A percentile compares a stretch with the other conserved stretches of the same genome.
These are phyloP conservation scores for Cettia cetti DNA, from an alignment of 2,113 vertebrate species.

Conservation along the genomic window DNA sequence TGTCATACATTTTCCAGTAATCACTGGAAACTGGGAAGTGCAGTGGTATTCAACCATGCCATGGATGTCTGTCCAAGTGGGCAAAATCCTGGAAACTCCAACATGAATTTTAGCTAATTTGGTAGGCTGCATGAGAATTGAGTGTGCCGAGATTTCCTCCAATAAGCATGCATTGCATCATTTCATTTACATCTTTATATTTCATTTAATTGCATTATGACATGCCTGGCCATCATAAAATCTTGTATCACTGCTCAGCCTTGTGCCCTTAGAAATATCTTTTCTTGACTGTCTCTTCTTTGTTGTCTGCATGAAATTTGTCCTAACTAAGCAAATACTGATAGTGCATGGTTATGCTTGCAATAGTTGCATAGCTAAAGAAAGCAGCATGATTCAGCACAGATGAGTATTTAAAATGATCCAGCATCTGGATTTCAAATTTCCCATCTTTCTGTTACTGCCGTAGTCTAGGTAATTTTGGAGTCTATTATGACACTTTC, in stretches of 20 bases:
- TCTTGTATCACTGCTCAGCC: not conserved
- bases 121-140: not conserved
- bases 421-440: not conserved
- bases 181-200: not conserved
- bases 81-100: not conserved
- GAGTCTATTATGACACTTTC: not conserved
- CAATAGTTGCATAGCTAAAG: not conserved
- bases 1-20: not conserved
- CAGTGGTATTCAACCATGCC: not conserved
- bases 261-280: not conserved
- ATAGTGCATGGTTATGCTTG: not conserved
- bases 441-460: not conserved
- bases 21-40: not conserved
- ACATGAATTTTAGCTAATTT: not conserved
- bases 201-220: not conserved
- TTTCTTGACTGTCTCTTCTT: not conserved
- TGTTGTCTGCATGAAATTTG: not conserved
- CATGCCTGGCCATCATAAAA: not conserved
- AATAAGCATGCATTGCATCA: rapidly evolving
- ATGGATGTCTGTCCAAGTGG: not conserved
- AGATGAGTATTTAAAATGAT: not conserved
- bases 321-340: not conserved
- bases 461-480: not conserved
- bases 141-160: not conserved
- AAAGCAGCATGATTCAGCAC: not conserved